phyloP scores from a whole-genome alignment of 2,797 vertebrate genomes.

The Pipistrellus pipistrellus region DNA sequence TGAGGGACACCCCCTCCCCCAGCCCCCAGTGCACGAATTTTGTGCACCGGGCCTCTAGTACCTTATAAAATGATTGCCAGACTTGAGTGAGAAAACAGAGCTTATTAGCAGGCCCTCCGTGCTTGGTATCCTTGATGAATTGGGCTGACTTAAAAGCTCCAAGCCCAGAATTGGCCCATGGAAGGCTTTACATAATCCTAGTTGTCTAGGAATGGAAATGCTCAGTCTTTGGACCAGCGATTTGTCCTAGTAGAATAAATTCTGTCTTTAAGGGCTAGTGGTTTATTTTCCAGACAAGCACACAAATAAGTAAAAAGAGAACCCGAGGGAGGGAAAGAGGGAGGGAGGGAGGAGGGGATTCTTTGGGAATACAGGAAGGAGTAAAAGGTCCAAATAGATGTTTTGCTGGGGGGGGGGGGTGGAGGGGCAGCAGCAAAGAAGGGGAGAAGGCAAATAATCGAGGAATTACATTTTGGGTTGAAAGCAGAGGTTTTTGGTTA shows the following conservation, averaged over 20 bases:
- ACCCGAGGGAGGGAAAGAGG: not conserved
- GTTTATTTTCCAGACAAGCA: constrained; percentile 39
- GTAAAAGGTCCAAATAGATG: constrained; percentile 16
- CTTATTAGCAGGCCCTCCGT: not conserved
- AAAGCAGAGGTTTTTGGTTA: constrained; percentile 84
- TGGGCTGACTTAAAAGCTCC: not conserved
- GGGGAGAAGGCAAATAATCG: constrained; percentile 29
- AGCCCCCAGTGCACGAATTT: no score
- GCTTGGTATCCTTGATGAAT: not conserved
- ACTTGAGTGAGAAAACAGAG: not conserved
- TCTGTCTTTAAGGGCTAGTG: not conserved
- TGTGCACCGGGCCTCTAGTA: no score
- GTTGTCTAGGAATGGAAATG: constrained; percentile 62
- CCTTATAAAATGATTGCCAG: not conserved
- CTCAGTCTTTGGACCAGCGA: not conserved
- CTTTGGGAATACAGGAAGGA: constrained; percentile 3
- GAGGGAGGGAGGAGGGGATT: not conserved
- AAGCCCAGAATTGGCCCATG: not conserved
- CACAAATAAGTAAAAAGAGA: not conserved
- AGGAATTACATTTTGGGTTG: constrained; percentile 75
- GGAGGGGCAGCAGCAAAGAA: not conserved
- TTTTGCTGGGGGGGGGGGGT: not conserved
- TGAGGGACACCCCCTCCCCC: no score
- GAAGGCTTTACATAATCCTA: not conserved
- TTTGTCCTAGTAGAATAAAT: not conserved